Conservation (phyloP, 2,113 vertebrate genomes). For the Rutilus rutilus region DNA sequence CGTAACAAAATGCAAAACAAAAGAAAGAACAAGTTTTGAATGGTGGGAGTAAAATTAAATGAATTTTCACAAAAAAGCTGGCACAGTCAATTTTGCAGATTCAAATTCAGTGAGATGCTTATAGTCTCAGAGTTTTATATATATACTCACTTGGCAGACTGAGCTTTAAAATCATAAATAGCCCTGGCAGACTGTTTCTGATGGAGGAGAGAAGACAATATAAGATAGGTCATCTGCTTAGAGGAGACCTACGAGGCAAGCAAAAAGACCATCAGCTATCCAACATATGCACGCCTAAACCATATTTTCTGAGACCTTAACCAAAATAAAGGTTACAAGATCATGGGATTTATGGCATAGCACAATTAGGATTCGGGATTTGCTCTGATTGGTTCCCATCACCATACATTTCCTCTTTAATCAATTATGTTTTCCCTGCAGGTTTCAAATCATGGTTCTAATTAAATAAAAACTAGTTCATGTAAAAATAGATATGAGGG, state of each 20-base stretch:
- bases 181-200: conserved; percentile 96
- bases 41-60: neutral
- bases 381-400: neutral
- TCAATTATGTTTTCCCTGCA: neutral
- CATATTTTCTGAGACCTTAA: neutral
- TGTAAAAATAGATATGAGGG: neutral
- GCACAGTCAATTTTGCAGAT: neutral
- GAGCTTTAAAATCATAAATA: conserved; percentile 98
- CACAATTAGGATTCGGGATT: neutral
- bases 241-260: conserved; percentile 72
- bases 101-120: neutral
- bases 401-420: neutral
- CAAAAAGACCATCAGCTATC: conserved; percentile 45
- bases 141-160: conserved; percentile 95
- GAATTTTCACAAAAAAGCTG: neutral
- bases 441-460: conserved; percentile 1
- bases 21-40: neutral
- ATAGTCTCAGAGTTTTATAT: neutral
- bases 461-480: neutral
- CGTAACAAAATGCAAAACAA: neutral
- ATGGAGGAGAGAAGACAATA: conserved; percentile 82
- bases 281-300: neutral
- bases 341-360: neutral
- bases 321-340: neutral
- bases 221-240: conserved; percentile 81